These are phyloP conservation scores for Triplophysa dalaica DNA, from an alignment of 2,113 vertebrate genomes.

Conservation along the genomic window DNA sequence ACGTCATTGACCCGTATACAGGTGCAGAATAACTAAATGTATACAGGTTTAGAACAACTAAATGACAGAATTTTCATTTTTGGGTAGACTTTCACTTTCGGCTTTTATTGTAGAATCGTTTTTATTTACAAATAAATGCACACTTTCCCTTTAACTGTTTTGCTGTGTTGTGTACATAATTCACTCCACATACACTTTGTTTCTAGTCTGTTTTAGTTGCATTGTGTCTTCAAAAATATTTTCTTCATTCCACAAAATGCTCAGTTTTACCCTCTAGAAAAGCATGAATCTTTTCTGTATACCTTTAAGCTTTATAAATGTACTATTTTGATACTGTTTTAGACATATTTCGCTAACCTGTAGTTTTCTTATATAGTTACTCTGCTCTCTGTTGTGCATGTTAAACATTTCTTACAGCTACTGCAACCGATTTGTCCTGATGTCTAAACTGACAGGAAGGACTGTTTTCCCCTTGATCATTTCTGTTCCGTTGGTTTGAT, in stretches of 20 bases:
- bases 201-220: not conserved
- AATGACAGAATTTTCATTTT: too few species aligned
- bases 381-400: slow-evolving; percentile 1
- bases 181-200: not conserved
- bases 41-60: too few species aligned
- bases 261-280: not conserved
- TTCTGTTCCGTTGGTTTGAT: not conserved
- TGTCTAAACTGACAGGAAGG: not conserved
- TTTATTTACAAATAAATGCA: too few species aligned
- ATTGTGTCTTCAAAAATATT: not conserved
- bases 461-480: not conserved
- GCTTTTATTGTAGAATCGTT: too few species aligned
- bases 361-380: not conserved
- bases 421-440: not conserved
- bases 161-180: not conserved
- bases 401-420: not conserved
- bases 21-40: too few species aligned
- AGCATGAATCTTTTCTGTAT: not conserved
- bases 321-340: not conserved
- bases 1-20: too few species aligned
- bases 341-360: not conserved
- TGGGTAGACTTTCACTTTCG: too few species aligned
- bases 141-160: not conserved
- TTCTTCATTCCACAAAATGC: not conserved
- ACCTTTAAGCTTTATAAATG: not conserved